phyloP scores from a whole-genome alignment of 2,888 invertebrate genomes.

The Stenodera caucasica region DNA sequence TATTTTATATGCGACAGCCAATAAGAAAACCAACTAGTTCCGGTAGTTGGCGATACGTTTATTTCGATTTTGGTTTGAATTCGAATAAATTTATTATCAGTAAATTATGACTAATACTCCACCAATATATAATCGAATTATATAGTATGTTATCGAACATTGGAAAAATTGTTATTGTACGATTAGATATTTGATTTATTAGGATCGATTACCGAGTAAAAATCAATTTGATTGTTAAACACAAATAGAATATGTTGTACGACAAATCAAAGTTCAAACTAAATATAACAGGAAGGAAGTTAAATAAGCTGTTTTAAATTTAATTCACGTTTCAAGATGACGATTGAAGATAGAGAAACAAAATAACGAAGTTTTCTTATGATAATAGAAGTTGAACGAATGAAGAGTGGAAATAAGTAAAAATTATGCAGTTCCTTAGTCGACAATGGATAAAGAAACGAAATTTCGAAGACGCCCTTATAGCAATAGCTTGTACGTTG shows the following conservation, averaged over 20 bases:
- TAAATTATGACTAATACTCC: background rate
- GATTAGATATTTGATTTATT: too few relatives aligned
- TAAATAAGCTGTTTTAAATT: slow-evolving; percentile 17
- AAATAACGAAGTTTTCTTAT: slow-evolving; percentile 30
- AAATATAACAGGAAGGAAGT: slow-evolving; percentile 13
- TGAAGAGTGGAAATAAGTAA: slow-evolving; percentile 29
- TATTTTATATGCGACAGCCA: slow-evolving; percentile 47
- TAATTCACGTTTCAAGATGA: slow-evolving; percentile 21
- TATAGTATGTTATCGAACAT: too few relatives aligned
- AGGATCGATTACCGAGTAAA: too few relatives aligned
- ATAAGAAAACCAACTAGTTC: slow-evolving; percentile 39
- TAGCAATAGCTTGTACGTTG: slow-evolving; percentile 15
- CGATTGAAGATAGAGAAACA: slow-evolving; percentile 28
- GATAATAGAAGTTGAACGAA: slow-evolving; percentile 29
- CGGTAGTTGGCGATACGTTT: slow-evolving; percentile 38
- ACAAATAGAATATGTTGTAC: too few relatives aligned
- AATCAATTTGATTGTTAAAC: too few relatives aligned
- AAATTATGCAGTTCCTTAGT: slow-evolving; percentile 33
- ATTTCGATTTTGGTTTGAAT: slow-evolving; percentile 40
- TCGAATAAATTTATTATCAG: slow-evolving; percentile 17
- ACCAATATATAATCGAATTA: background rate
- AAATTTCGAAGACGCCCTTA: slow-evolving; percentile 18
- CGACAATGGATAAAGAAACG: slow-evolving; percentile 22
- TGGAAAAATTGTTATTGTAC: too few relatives aligned
- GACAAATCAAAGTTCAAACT: slow-evolving; percentile 11